These are phyloP conservation scores for Pungitius pungitius DNA, from an alignment of 2,113 vertebrate genomes.

Conservation along the genomic window DNA sequence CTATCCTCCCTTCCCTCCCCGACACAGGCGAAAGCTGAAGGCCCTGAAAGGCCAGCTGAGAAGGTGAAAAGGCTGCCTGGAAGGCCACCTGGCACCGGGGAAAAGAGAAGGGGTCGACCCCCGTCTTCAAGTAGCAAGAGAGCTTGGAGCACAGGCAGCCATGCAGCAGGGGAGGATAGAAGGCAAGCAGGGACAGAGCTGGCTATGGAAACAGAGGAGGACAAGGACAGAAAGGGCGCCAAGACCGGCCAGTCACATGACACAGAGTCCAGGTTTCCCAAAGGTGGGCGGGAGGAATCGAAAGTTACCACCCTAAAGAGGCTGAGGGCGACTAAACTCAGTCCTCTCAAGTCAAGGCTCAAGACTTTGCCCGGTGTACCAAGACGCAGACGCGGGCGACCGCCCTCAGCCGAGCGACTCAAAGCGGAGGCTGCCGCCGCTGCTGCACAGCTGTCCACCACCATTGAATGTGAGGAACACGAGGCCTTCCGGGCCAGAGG, in stretches of 20 bases:
- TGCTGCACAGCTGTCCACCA: conserved; percentile 72
- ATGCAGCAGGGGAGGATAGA: conserved; percentile 80
- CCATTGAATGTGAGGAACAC: conserved; percentile 81
- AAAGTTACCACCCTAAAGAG: conserved; percentile 90
- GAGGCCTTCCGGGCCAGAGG: conserved; percentile 86
- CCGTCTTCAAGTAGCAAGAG: conserved; percentile 87
- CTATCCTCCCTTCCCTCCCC: conserved; percentile 66
- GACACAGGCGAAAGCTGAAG: conserved; percentile 83
- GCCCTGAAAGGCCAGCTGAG: conserved; percentile 80
- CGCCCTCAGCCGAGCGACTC: conserved; percentile 90
- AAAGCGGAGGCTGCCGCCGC: conserved; percentile 83
- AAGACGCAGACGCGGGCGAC: conserved; percentile 88
- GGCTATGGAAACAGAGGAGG: conserved; percentile 78
- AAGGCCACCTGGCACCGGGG: conserved; percentile 83
- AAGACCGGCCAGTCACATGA: conserved; percentile 79
- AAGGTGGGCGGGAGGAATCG: conserved; percentile 72
- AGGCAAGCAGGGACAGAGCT: conserved; percentile 73
- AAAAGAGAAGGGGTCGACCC: conserved; percentile 94
- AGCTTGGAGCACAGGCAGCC: conserved; percentile 70
- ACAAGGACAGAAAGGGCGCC: conserved; percentile 85
- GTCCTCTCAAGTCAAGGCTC: conserved; percentile 92
- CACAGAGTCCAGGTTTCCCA: conserved; percentile 66
- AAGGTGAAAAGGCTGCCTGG: conserved; percentile 88
- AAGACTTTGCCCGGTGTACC: conserved; percentile 88
- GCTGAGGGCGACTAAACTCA: conserved; percentile 89